These are phyloP conservation scores for Enteromius radiatus DNA, from an alignment of 2,797 vertebrate genomes.

Conservation along the genomic window DNA sequence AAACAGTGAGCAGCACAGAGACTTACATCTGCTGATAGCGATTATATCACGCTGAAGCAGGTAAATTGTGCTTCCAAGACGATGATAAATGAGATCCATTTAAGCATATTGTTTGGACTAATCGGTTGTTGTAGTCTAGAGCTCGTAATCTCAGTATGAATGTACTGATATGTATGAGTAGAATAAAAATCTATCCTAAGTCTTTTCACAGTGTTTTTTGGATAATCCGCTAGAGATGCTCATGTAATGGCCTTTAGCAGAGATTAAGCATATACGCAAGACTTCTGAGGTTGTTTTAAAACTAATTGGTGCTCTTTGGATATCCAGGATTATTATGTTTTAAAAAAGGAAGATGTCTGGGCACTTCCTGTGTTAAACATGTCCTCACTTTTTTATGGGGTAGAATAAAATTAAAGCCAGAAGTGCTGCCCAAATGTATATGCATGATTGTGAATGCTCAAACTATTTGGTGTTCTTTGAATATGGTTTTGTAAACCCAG, in stretches of 20 bases:
- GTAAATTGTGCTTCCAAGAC: not conserved
- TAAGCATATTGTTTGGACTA: not conserved
- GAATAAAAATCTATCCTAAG: not conserved
- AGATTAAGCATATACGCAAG: constrained; percentile 29
- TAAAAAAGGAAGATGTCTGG: constrained; percentile 11
- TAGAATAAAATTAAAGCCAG: not conserved
- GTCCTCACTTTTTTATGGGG: not conserved
- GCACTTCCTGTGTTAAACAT: not conserved
- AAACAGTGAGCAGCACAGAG: constrained; percentile 21
- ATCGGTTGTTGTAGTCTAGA: not conserved
- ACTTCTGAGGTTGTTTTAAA: constrained; percentile 36
- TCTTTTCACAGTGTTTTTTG: not conserved
- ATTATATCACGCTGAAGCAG: not conserved
- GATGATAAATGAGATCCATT: constrained; percentile 5
- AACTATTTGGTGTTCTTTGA: not conserved
- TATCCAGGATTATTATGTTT: constrained; percentile 34
- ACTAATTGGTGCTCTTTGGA: constrained; percentile 37
- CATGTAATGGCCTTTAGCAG: constrained; percentile 36
- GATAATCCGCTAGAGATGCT: constrained; percentile 30
- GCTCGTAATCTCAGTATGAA: not conserved
- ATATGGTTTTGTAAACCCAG: not conserved
- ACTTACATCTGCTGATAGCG: constrained; percentile 12
- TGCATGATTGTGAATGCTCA: not conserved
- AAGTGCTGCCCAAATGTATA: not conserved
- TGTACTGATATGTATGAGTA: not conserved